Evolutionary conservation across 1,140 invertebrate species (phyloP), one percentile per base, ranked within the genome.

Genomic region (Ceratoteleas bidentatus): DNA sequence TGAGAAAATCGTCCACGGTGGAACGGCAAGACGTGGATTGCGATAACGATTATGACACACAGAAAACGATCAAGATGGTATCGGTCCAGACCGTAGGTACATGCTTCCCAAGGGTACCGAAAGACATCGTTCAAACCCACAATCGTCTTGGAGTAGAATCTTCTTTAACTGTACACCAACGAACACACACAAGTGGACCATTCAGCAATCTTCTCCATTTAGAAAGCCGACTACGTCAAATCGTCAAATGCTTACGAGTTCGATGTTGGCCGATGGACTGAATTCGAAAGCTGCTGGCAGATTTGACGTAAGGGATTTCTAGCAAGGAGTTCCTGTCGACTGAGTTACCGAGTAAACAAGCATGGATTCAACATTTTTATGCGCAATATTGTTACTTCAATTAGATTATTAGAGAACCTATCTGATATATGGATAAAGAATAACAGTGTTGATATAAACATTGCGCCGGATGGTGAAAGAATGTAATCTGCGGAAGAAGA

Each of bases 121-220:
- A 33, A 14, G 16, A 70, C 14, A 57, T 68, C 6, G 58, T 38
- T 57, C 7, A 40, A 57, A 14, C 45, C 58, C 11, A 3, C 32
- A 7, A 57, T 49, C 16, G 8, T 45, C 36, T 34, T 15, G 15
- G 7, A 56, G 13, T 24, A 58, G 15, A 7, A 66, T 68, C 50
- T 68, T 50, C 52, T 40, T 50, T 43, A 36, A 68, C 64, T 8
- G 70, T 11, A 72, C 10, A 72, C 4, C 69, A 11, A 78, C 36
- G 34, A 61, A 69, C 70, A 80, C 76, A 79, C 69, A 80, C 77
- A 80, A 80, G 77, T 80, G 57, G 70, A 80, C 77, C 64, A 64
- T 80, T 65, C 50, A 69, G 70, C 64, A 74, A 74, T 80, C 70
- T 64, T 69, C 54, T 68, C 49, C 36, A 0, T 9, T 11, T 60